A percentile compares a stretch with the other conserved stretches of the same genome.
These are phyloP conservation scores for Nymphalis urticae DNA, from an alignment of 2,888 invertebrate species.

Conservation along the genomic window DNA sequence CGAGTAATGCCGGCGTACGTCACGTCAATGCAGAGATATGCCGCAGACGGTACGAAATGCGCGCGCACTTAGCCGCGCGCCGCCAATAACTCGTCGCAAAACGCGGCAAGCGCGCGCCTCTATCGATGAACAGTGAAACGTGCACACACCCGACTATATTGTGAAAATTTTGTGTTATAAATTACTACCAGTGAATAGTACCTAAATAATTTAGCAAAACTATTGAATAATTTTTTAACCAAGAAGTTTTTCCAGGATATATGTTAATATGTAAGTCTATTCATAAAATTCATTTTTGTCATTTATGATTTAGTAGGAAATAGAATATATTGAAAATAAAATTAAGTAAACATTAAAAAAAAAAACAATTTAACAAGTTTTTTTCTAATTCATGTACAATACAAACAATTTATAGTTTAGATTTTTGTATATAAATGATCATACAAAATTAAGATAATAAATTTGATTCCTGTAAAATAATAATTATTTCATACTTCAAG, in stretches of 20 bases:
- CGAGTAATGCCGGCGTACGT: slow-evolving; percentile 31
- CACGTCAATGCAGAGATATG: slow-evolving; percentile 49
- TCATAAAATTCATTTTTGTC: neutral
- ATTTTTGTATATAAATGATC: too few species aligned
- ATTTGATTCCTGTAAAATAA: too few species aligned
- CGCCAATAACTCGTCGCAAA: slow-evolving; percentile 63
- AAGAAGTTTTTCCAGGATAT: neutral
- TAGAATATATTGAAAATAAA: too few species aligned
- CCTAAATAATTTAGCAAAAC: neutral
- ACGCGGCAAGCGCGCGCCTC: slow-evolving; percentile 60
- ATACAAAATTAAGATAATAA: too few species aligned
- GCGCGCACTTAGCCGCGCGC: slow-evolving; percentile 44
- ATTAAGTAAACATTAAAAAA: too few species aligned
- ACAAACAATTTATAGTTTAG: too few species aligned
- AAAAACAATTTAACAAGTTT: too few species aligned
- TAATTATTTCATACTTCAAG: too few species aligned
- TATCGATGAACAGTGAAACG: slow-evolving; percentile 59
- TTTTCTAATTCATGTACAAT: too few species aligned
- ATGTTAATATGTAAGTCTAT: slow-evolving; percentile 3
- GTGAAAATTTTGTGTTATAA: slow-evolving; percentile 41
- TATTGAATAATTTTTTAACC: neutral
- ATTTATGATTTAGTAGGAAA: too few species aligned
- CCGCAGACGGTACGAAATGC: slow-evolving; percentile 58
- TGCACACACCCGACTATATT: slow-evolving; percentile 53
- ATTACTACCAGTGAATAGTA: slow-evolving; percentile 30